phyloP scores from a whole-genome alignment of 2,888 invertebrate species.

The Homarus gammarus region DNA sequence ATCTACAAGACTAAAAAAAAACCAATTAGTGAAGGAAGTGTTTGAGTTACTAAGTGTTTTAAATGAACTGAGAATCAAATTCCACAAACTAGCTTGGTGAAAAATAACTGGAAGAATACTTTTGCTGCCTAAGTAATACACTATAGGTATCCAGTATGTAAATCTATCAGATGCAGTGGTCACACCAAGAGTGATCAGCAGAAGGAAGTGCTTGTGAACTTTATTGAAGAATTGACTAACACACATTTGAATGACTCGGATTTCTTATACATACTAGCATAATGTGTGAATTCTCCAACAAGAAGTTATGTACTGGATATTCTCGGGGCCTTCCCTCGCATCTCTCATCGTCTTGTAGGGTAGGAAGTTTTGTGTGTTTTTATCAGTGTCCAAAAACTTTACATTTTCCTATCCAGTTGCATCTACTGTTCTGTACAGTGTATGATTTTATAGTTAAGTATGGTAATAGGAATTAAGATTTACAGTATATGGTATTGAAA shows the following conservation, averaged over 20 bases:
- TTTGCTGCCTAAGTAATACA: too few relatives aligned
- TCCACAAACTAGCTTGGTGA: too few relatives aligned
- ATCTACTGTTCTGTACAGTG: too few relatives aligned
- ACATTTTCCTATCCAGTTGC: too few relatives aligned
- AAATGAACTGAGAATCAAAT: too few relatives aligned
- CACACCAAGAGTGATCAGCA: slow-evolving; percentile 3
- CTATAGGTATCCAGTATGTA: too few relatives aligned
- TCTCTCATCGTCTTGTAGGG: slow-evolving; percentile 9
- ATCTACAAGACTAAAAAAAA: neutral
- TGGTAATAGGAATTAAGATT: too few relatives aligned
- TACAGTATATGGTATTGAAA: too few relatives aligned
- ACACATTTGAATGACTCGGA: neutral
- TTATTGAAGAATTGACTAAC: neutral
- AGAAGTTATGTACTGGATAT: slow-evolving; percentile 26
- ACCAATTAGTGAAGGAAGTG: neutral
- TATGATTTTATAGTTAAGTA: too few relatives aligned
- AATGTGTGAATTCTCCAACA: slow-evolving; percentile 42
- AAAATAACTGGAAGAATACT: too few relatives aligned
- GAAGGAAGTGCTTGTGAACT: neutral
- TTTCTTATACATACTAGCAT: neutral
- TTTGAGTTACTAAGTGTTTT: neutral
- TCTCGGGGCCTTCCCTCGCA: slow-evolving; percentile 1
- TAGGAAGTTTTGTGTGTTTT: slow-evolving; percentile 21
- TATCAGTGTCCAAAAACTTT: too few relatives aligned
- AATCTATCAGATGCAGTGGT: too few relatives aligned